These are phyloP conservation scores for Triplophysa yarkandensis DNA, from an alignment of 2,797 vertebrate species.

Conservation along the genomic window DNA sequence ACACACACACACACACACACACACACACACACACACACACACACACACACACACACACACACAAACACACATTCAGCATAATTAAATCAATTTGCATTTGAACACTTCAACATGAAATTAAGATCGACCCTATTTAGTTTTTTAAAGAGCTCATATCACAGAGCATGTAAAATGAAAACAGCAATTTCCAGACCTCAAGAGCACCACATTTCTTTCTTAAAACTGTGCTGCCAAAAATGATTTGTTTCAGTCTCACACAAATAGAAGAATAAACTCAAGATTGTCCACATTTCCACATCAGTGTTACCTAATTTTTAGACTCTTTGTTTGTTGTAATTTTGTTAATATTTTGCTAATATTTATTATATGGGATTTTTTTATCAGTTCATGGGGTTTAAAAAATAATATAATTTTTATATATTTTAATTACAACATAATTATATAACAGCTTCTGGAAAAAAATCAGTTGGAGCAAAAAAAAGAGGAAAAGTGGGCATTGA, in stretches of 20 bases:
- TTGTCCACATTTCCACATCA: background rate
- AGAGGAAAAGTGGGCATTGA: background rate
- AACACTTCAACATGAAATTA: background rate
- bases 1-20: background rate
- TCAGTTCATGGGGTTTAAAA: background rate
- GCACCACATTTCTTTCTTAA: background rate
- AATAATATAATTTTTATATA: background rate
- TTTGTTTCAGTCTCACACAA: background rate
- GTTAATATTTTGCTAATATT: too few species aligned
- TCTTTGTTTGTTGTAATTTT: too few species aligned
- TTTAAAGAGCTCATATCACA: background rate
- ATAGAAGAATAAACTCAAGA: background rate
- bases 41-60: background rate
- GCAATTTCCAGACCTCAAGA: background rate
- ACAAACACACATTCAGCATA: too few species aligned
- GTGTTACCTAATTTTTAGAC: too few species aligned
- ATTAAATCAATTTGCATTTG: background rate
- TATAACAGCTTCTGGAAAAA: background rate
- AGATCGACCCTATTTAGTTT: background rate
- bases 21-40: background rate
- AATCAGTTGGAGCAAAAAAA: background rate
- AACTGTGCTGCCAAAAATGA: background rate
- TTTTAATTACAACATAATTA: background rate
- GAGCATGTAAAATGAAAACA: background rate
- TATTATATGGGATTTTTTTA: too few species aligned